Conservation (phyloP, 2,797 vertebrate species). For the Philypnodon macrostomus region DNA sequence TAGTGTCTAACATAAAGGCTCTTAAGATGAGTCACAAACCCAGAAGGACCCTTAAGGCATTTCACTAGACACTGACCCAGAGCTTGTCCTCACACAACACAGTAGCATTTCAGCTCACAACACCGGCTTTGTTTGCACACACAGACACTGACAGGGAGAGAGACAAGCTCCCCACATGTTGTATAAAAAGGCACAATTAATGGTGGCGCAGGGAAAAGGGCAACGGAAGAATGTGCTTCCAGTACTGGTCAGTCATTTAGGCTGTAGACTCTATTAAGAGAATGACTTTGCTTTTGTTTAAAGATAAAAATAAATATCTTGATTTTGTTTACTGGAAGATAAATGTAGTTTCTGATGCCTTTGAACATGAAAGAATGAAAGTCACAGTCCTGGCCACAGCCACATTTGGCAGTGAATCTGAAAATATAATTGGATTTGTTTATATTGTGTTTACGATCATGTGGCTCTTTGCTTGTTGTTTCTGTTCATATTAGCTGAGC, state of each 20-base stretch:
- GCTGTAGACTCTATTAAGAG: neutral
- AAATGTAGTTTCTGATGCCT: neutral
- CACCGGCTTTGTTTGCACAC: conserved; percentile 58
- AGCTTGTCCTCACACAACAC: conserved; percentile 55
- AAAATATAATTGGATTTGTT: neutral
- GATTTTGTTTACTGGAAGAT: too few species aligned
- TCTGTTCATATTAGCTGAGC: conserved; percentile 1
- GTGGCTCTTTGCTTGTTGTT: neutral
- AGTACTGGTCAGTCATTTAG: conserved; percentile 18
- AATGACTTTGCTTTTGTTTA: neutral
- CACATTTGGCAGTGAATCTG: conserved; percentile 9
- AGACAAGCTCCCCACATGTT: conserved; percentile 54
- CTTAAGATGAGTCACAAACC: conserved; percentile 45
- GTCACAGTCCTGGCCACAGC: conserved; percentile 4
- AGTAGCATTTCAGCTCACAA: conserved; percentile 59
- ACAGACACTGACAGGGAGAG: conserved; percentile 45
- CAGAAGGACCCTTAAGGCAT: conserved; percentile 53
- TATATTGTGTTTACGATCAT: conserved; percentile 13
- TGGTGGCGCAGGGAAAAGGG: conserved; percentile 41
- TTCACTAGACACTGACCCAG: conserved; percentile 61
- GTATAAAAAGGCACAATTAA: conserved; percentile 63
- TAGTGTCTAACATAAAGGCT: conserved; percentile 25
- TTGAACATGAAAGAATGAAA: too few species aligned
- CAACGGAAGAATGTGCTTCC: conserved; percentile 44
- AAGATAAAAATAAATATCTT: too few species aligned